Evolutionary conservation across 2,113 vertebrate genomes (phyloP), one percentile per base, ranked within the genome.

Genomic region (Parotia lawesii): DNA sequence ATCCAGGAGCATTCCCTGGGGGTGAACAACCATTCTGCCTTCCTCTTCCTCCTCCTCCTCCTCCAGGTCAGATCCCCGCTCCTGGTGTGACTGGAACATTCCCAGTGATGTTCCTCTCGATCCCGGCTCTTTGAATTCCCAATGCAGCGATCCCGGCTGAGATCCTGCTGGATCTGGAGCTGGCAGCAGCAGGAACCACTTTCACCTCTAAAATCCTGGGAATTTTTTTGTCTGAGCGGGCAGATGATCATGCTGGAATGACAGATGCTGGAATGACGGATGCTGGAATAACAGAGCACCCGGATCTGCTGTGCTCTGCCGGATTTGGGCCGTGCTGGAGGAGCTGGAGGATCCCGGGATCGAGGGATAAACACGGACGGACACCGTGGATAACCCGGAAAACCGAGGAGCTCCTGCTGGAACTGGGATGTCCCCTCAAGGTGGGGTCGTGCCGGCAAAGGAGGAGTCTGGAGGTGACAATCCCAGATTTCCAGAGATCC

Each of bases 321-420:
- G 22, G 50, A 11, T 38, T 24, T 24, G 53, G 29, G 7, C 29
- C 3, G 1, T 15, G 9, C 50, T 29, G 12, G 12, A 58, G 61
- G 38, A 69, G 17, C 61, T 25, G 61, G 40, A 83, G 18, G 4
- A 24, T 23, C 12, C 29, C 15, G 4, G 90, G 31, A 44, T 23
- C 1, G 1, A 11, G 64, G 67, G n/a, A 6, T 20, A 37, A 1
- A 4, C 1, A 2, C 0, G 3, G 18, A 50, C 1, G 15, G 40
- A 76, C 27, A 2, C 24, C 1, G 0, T 1, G n/a, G 40, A 27
- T 24, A 27, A 58, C 19, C 19, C 3, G 5, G 47, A 48, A 62
- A 20, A n/a, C 28, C 3, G 3, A 51, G 25, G 33, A 7, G 40
- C 8, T 56, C 37, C 53, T 51, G 38, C 40, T 5, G 40, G n/a